Evolutionary conservation across 37 sponge, comb jelly and placozoan species (phyloP).

Genomic region (Axinella damicornis): DNA sequence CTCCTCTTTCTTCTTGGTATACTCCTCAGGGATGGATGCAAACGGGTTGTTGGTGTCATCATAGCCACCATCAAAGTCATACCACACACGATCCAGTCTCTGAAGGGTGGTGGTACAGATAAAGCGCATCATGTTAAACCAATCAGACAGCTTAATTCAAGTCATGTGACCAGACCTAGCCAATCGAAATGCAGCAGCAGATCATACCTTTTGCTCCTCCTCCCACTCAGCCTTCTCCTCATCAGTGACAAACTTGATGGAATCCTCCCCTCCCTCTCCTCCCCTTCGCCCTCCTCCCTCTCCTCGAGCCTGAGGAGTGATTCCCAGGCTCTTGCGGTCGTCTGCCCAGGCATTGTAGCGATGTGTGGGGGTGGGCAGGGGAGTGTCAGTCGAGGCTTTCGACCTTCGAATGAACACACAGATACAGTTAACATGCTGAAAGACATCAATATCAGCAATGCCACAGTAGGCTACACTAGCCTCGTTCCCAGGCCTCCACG

Average conservation of each 20-base stretch:
- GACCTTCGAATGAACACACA: conserved; percentile 10
- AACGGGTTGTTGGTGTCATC: conserved; percentile 94
- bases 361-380: conserved; percentile 94
- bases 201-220: conserved; percentile 87
- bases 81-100: conserved; percentile 99
- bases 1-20: conserved; percentile 95
- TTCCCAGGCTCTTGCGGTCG: conserved; percentile 78
- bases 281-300: conserved; percentile 19
- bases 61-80: conserved; percentile 94
- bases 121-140: too few species aligned
- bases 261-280: conserved; percentile 29
- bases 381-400: conserved; percentile 73
- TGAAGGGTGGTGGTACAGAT: conserved; percentile 13
- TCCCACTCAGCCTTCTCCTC: conserved; percentile 79
- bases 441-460: too few species aligned
- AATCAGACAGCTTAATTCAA: too few species aligned
- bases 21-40: conserved; percentile 92
- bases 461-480: neutral
- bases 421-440: too few species aligned
- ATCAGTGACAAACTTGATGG: conserved; percentile 20
- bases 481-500: too few species aligned
- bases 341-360: conserved; percentile 94
- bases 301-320: conserved; percentile 51
- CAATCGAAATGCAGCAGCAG: too few species aligned
- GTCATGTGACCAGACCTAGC: too few species aligned